Conservation (phyloP, 92 coral and sea anemone species). For the Umimayanthus chanpuru region DNA sequence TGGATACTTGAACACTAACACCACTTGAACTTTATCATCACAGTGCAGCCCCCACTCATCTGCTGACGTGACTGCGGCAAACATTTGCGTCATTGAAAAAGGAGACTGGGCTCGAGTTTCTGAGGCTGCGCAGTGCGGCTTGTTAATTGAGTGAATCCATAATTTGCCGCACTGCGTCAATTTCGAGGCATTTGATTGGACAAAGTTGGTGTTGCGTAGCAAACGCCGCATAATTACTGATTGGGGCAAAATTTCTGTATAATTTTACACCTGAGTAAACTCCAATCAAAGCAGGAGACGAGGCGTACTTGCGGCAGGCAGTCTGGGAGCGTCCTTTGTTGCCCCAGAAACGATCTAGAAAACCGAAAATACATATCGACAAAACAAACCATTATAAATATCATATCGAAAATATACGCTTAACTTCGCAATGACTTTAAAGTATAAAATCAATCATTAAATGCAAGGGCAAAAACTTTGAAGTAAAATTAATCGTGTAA, state of each 20-base stretch:
- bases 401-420: neutral
- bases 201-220: neutral
- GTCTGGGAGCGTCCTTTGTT: constrained; percentile 21
- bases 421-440: constrained; percentile 2
- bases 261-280: neutral
- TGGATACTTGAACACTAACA: neutral
- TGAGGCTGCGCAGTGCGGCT: neutral
- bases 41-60: too few species aligned
- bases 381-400: neutral
- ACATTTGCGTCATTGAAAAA: neutral
- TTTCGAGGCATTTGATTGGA: constrained; percentile 21
- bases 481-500: neutral
- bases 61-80: neutral
- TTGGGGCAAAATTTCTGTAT: neutral
- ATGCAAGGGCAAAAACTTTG: neutral
- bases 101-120: neutral
- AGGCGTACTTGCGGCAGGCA: constrained; percentile 6
- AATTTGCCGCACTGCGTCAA: constrained; percentile 43
- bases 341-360: constrained; percentile 40
- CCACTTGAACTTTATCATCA: neutral
- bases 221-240: constrained; percentile 18
- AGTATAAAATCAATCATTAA: neutral
- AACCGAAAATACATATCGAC: neutral
- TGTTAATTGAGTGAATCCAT: neutral
- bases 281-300: neutral